Evolutionary conservation across 2,888 invertebrate species (phyloP), one percentile per base, ranked within the genome.

Genomic region (Lamproptera curius): DNA sequence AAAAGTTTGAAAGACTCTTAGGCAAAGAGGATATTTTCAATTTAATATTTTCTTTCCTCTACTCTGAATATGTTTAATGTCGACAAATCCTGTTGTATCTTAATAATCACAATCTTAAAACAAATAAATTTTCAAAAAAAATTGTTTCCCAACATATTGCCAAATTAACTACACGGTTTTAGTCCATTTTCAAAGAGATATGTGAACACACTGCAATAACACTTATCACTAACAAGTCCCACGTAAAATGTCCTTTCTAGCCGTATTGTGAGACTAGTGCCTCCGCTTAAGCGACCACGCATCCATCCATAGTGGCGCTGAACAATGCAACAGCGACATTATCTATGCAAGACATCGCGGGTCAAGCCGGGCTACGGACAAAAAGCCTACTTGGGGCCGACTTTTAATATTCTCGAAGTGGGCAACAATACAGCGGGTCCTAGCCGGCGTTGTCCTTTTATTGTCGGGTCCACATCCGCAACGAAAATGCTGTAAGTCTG

Each of bases 331-430:
- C 59, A 8, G 56, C 46, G 45, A 55, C 59, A 67, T 69, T 73
- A 75, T 74, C 74, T 68, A 67, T 67, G 65, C 74, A 69, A 69
- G 67, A 65, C 65, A 71, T 70, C 71, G 51, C 59, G 56, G 67
- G 66, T 67, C 68, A 67, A 54, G 53, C 50, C 56, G 41, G 13
- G 34, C n/a, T n/a, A n/a, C 40, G 40, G 23, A 33, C 39, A 35
- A 26, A 57, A 62, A 58, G 33, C 31, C 16, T 46, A 57, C 50
- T 49, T 56, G 51, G 52, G 56, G 40, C 48, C 44, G 52, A 70
- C 62, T 69, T 67, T 67, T 68, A 66, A 70, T 69, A 69, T 69
- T 67, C 66, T 60, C 54, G 47, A 61, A 56, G 56, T 44, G 44
- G 40, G 49, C 55, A 60, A 68, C 63, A 63, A 58, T 58, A 53